Base-by-base conservation (phyloP, 2,113 vertebrate genomes). In the Chascanopsetta lugubris region DNA sequence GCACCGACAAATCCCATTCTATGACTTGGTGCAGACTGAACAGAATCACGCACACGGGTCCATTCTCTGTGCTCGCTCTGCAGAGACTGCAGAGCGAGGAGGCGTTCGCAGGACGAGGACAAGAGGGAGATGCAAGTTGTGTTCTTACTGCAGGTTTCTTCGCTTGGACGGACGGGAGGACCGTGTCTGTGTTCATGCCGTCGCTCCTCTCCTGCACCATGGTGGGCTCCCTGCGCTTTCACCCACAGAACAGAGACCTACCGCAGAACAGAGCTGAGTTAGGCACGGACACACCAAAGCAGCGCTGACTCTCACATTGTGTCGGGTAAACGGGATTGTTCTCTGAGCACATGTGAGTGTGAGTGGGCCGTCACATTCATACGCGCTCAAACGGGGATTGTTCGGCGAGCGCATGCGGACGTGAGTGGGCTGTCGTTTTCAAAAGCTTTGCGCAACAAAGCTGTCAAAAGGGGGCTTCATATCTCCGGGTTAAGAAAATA, bases 121-220 rank as follows among this genome's bases (percentile, higher is more conserved):
- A 78, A 57, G 56, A 56, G 62, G 67, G 51, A 69, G 30, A 59
- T 38, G 67, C 59, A 64, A 34, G 61, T 25, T 29, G 62, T 29
- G 57, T 32, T 68, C 89, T 88, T 85, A 91, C 89, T 50, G 68
- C 55, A 11, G 81, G 79, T 85, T 59, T 80, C 6, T 73, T 82
- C 17, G 72, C 72, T 47, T 80, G 83, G 56, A 68, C 13, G 12
- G 65, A 32, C 60, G 68, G 45, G 75, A 64, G 64, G 48, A 56
- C 26, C 40, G 32, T 17, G 61, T 74, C 72, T 80, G 60, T 65
- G 64, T 80, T 77, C 54, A 81, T 71, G 42, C 55, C 34, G 17
- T 80, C 63, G 54, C 59, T 75, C 63, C 34, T 70, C 43, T 75
- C 67, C 38, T 73, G 80, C 63, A 71, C 49, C 85, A 89, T 82